phyloP scores from a whole-genome alignment of 2,797 vertebrate species.

The Silurus lanzhouensis region DNA sequence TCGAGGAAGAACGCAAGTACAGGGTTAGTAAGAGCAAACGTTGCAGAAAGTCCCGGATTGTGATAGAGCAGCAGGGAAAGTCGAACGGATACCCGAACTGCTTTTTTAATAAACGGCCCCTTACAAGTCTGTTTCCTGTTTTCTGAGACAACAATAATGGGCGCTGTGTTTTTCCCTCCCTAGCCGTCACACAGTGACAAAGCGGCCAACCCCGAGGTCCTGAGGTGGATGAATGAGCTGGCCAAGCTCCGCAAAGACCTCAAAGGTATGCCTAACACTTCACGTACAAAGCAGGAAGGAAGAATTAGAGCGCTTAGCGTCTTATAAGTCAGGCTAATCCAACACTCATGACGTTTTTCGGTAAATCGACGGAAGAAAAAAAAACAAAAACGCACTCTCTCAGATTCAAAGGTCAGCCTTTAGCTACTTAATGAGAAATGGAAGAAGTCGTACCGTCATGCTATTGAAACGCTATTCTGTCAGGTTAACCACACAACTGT shows the following conservation, averaged over 20 bases:
- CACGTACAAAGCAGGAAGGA: conserved; percentile 25
- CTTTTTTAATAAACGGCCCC: conserved; percentile 16
- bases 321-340: conserved; percentile 41
- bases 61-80: neutral
- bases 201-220: conserved; percentile 90
- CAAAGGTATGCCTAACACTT: conserved; percentile 81
- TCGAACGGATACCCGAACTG: neutral
- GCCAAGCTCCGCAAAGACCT: conserved; percentile 91
- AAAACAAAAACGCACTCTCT: neutral
- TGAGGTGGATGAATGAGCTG: conserved; percentile 94
- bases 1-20: conserved; percentile 95
- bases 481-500: neutral
- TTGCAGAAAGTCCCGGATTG: neutral
- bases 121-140: conserved; percentile 30
- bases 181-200: conserved; percentile 97
- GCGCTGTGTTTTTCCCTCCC: conserved; percentile 16
- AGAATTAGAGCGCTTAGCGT: conserved; percentile 38
- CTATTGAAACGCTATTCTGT: neutral
- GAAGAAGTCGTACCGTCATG: conserved; percentile 15
- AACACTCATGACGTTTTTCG: conserved; percentile 43
- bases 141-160: conserved; percentile 27
- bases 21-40: conserved; percentile 73
- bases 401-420: conserved; percentile 10
- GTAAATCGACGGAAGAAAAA: conserved; percentile 6
- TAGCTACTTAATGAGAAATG: conserved; percentile 12